Percentiles rank a stretch among this genome's conserved stretches.
Conservation (phyloP, 2,113 vertebrate genomes). For the Solea solea region DNA sequence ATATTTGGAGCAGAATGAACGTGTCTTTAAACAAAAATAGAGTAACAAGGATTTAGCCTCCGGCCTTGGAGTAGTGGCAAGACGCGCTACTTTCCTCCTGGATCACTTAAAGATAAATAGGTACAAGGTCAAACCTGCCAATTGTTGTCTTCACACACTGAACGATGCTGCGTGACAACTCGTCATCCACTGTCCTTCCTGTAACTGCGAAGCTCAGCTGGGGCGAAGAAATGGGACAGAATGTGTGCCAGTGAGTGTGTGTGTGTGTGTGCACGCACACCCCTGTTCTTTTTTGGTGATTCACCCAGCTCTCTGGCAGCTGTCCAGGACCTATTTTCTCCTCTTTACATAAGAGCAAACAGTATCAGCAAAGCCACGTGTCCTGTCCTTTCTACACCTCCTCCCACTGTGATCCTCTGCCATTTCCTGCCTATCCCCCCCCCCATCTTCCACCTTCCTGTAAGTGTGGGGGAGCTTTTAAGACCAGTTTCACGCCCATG, state of each 20-base stretch:
- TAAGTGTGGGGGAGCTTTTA: conserved; percentile 38
- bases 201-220: conserved; percentile 73
- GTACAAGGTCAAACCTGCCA: conserved; percentile 51
- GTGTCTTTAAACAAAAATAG: too few relatives aligned
- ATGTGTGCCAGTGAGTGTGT: conserved; percentile 58
- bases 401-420: conserved; percentile 42
- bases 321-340: conserved; percentile 80
- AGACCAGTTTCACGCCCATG: conserved; percentile 23
- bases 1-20: not conserved
- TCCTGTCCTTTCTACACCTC: conserved; percentile 61
- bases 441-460: conserved; percentile 34
- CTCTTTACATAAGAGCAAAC: conserved; percentile 80
- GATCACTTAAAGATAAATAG: conserved; percentile 27
- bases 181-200: conserved; percentile 73
- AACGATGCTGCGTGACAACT: conserved; percentile 59
- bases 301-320: conserved; percentile 78
- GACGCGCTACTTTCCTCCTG: conserved; percentile 2
- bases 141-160: conserved; percentile 52
- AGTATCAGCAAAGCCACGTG: conserved; percentile 59
- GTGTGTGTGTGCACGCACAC: conserved; percentile 38
- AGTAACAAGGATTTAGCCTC: too few relatives aligned
- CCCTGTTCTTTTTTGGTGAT: conserved; percentile 72
- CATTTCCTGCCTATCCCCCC: conserved; percentile 52
- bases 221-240: conserved; percentile 70
- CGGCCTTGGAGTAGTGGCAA: too few relatives aligned